phyloP scores from a whole-genome alignment of 2,113 vertebrate genomes.

The Sclerurus mexicanus region DNA sequence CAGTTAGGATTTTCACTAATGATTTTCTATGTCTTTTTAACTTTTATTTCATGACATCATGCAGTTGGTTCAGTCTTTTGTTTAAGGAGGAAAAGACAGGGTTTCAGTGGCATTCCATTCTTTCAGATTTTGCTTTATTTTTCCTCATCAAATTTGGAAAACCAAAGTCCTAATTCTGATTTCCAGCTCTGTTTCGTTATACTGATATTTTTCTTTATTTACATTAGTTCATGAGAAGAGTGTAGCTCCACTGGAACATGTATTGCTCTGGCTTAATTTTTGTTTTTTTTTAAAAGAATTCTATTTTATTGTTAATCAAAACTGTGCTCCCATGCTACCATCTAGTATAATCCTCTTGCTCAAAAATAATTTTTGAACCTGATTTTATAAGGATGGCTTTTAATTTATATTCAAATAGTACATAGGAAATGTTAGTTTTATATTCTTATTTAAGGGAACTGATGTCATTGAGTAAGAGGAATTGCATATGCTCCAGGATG shows the following conservation, averaged over 20 bases:
- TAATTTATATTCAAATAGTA: not conserved
- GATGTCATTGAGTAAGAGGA: not conserved
- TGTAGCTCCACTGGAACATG: not conserved
- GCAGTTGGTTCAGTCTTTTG: not conserved
- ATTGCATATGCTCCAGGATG: rapidly evolving
- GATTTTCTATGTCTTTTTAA: not conserved
- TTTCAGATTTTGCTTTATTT: not conserved
- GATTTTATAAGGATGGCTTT: not conserved
- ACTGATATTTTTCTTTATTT: not conserved
- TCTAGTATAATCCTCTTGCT: not conserved
- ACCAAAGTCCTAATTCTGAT: not conserved
- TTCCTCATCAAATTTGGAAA: not conserved
- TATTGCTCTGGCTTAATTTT: not conserved
- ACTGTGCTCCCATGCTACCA: not conserved
- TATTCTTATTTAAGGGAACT: not conserved
- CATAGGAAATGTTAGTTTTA: not conserved
- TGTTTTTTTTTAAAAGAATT: not conserved
- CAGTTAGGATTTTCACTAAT: not conserved
- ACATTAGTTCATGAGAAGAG: not conserved
- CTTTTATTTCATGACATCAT: not conserved
- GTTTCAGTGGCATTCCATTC: not conserved
- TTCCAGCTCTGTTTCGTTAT: not conserved
- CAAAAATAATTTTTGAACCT: not conserved
- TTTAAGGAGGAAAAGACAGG: not conserved
- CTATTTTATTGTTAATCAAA: not conserved